Evolutionary conservation across 2,113 vertebrate genomes (phyloP), one percentile per base, ranked within the genome.

Genomic region (Elachura formosa): DNA sequence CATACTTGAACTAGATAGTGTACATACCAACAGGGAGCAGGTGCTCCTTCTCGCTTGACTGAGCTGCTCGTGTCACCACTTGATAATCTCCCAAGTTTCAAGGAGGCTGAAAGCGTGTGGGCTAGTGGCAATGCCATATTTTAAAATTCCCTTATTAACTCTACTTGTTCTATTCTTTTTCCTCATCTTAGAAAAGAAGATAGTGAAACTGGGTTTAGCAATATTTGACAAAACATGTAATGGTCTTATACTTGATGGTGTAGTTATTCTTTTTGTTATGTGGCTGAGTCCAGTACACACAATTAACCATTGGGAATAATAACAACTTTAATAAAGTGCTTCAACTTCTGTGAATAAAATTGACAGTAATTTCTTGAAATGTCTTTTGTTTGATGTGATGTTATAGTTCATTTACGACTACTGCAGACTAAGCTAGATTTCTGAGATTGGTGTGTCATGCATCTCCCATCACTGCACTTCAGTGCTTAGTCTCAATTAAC

Each of bases 11-110:
- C 23, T 64, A 45, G 71, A 96, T 94, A 94, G 92, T 87, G 84
- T 93, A 91, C 93, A 96, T 95, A 85, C 78, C 93, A 95, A 7
- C 23, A 63, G 45, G 72, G 58, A 96, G 78, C 96, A 96, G 95
- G 92, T 96, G 90, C 63, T 41, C 54, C 90, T 87, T 83, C 90
- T 95, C 41, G 1, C 82, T 68, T 91, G 67, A 85, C 87, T 46
- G 85, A 85, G 71, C 88, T 87, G 78, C 82, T 76, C 21, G 31
- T 93, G 71, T 89, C 71, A 48, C 84, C 87, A 69, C 58, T 87
- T 73, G 81, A 61, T 93, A 94, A 91, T 91, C 58, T 82, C 71
- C 14, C 54, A 54, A 46, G 23, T 61, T 87, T 69, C 58, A 85
- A 75, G 66, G 16, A 52, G 25, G 23, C 66, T 85, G 54, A 79